phyloP scores from a whole-genome alignment of 2,113 vertebrate species.

The Poicephalus gulielmi region DNA sequence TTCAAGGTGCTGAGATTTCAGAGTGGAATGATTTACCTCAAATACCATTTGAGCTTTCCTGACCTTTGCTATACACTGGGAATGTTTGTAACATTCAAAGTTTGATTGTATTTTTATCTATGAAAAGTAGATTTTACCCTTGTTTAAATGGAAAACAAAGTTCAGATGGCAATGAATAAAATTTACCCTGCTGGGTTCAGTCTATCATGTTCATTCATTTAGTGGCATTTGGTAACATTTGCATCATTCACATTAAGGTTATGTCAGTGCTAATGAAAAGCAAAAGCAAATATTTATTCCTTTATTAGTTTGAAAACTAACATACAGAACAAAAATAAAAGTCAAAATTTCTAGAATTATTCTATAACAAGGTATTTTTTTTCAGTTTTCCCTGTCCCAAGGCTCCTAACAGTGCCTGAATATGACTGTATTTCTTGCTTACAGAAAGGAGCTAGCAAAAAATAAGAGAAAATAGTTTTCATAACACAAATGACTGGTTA shows the following conservation, averaged over 20 bases:
- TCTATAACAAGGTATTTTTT: not conserved
- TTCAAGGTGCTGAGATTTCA: not conserved
- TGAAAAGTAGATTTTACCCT: not conserved
- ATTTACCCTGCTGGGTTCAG: not conserved
- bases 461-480: not conserved
- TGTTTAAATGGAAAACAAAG: slow-evolving; percentile 29
- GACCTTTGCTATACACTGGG: not conserved
- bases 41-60: not conserved
- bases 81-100: not conserved
- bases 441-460: slow-evolving; percentile 16
- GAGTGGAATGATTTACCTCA: not conserved
- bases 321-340: not conserved
- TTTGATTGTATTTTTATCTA: not conserved
- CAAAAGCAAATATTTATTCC: not conserved
- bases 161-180: not conserved
- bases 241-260: not conserved
- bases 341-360: not conserved
- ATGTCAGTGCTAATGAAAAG: not conserved
- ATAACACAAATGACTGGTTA: not conserved
- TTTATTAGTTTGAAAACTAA: not conserved
- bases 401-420: not conserved
- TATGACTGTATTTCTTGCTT: not conserved
- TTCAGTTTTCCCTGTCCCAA: not conserved
- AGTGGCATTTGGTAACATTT: slow-evolving; percentile 1
- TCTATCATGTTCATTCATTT: not conserved